phyloP scores from a whole-genome alignment of 2,113 vertebrate species.

The Uria aalge region DNA sequence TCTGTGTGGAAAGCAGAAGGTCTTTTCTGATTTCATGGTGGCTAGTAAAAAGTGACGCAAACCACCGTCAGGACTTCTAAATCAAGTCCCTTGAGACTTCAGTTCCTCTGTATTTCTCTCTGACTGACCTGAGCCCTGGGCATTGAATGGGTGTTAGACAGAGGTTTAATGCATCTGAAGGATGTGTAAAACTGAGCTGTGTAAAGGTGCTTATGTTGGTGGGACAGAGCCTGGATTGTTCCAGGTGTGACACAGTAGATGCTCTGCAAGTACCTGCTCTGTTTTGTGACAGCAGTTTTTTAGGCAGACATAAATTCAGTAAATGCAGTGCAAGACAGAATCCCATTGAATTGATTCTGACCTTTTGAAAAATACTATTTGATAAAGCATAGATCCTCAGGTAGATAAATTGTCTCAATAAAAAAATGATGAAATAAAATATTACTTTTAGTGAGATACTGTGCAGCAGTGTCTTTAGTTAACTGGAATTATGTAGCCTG shows the following conservation, averaged over 20 bases:
- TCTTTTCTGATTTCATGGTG: not conserved
- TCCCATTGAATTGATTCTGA: not conserved
- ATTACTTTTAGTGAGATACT: not conserved
- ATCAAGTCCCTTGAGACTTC: not conserved
- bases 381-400: not conserved
- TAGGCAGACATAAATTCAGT: not conserved
- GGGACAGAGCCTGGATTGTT: not conserved
- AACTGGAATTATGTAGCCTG: not conserved
- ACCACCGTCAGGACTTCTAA: not conserved
- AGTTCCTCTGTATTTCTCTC: not conserved
- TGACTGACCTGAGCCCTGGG: not conserved
- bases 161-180: not conserved
- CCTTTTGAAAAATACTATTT: not conserved
- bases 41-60: not conserved
- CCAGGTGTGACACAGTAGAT: not conserved
- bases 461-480: not conserved
- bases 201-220: not conserved
- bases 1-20: not conserved
- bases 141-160: not conserved
- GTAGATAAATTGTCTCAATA: not conserved
- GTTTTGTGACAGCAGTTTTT: not conserved
- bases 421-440: not conserved
- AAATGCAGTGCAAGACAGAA: not conserved
- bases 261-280: not conserved
- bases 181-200: not conserved